Percentiles rank a stretch among this genome's conserved stretches.
Conservation (phyloP, 2,113 vertebrate species). For the Prunella fulvescens region DNA sequence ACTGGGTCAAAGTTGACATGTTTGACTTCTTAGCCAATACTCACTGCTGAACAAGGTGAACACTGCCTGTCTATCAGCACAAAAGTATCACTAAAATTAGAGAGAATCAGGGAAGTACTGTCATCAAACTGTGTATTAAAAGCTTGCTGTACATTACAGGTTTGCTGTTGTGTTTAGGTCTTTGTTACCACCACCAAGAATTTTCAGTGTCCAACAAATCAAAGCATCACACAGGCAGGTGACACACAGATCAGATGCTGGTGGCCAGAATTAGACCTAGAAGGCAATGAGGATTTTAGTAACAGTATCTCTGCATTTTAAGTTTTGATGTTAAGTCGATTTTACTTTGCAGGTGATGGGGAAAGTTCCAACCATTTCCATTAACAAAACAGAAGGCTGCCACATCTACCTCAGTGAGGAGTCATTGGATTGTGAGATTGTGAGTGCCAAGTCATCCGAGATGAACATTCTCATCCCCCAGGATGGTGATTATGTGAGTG, state of each 20-base stretch:
- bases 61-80: not conserved
- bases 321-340: not conserved
- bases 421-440: slow-evolving; percentile 87
- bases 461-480: slow-evolving; percentile 94
- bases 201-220: not conserved
- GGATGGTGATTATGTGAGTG: slow-evolving; percentile 91
- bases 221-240: not conserved
- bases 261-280: not conserved
- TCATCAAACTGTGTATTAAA: not conserved
- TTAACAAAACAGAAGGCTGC: slow-evolving; percentile 98
- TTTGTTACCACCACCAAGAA: not conserved
- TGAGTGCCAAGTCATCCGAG: slow-evolving; percentile 97
- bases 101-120: not conserved
- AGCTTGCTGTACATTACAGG: not conserved
- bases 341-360: slow-evolving; percentile 84
- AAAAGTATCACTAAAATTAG: not conserved
- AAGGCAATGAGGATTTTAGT: not conserved
- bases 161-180: not conserved
- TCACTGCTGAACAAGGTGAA: not conserved
- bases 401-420: slow-evolving; percentile 93
- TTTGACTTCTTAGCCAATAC: not conserved
- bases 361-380: slow-evolving; percentile 93
- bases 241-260: not conserved
- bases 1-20: not conserved
- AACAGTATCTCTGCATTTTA: not conserved